phyloP scores from a whole-genome alignment of 2,113 vertebrate genomes.

The Spizaetus ornatus region DNA sequence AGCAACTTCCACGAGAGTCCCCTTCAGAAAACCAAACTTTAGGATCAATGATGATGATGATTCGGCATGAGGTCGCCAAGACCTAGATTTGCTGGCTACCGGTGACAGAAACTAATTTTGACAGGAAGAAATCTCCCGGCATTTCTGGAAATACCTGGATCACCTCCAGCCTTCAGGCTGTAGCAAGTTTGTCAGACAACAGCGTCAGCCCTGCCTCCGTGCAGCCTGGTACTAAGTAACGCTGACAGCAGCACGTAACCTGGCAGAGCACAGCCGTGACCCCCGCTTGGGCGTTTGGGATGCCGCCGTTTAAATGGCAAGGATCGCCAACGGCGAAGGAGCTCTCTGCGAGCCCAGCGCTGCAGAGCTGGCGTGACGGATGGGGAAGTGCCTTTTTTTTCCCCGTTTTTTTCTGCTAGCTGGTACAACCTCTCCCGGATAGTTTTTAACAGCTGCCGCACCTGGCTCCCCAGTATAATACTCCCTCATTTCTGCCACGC shows the following conservation, averaged over 20 bases:
- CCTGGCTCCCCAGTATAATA: not conserved
- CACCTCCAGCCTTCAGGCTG: not conserved
- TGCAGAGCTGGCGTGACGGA: fast-evolving
- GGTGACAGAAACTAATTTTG: not conserved
- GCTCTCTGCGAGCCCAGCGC: not conserved
- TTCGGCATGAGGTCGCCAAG: not conserved
- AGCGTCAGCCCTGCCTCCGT: not conserved
- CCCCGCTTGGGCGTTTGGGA: fast-evolving
- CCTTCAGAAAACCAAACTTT: not conserved
- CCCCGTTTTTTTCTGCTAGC: not conserved
- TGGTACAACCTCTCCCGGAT: not conserved
- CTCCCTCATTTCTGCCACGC: not conserved
- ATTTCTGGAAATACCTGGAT: not conserved
- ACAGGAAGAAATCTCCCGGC: not conserved
- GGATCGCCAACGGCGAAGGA: not conserved
- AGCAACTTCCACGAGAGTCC: not conserved
- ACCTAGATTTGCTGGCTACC: not conserved
- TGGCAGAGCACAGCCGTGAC: fast-evolving
- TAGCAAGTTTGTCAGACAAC: not conserved
- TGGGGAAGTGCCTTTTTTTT: not conserved
- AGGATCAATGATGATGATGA: not conserved
- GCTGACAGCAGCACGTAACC: not conserved
- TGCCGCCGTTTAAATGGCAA: not conserved
- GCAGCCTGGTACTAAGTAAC: not conserved
- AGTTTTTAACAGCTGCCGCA: not conserved